phyloP scores from a whole-genome alignment of 64 coral and sea anemone genomes.

The Dendronephthya gigantea region DNA sequence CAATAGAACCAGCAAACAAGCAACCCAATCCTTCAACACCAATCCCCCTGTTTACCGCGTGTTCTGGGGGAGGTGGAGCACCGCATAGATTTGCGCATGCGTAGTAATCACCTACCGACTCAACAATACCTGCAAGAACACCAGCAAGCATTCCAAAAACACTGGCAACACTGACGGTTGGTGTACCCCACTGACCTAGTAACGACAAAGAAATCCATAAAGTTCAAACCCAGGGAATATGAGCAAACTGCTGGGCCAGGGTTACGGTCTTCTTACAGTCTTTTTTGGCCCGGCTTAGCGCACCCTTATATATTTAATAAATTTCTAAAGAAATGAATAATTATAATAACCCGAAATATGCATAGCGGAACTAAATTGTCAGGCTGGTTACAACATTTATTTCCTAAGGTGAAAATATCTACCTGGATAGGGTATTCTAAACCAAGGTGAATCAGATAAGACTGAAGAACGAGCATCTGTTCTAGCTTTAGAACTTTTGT shows the following conservation, averaged over 20 bases:
- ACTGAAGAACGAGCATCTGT: background rate
- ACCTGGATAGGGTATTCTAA: conserved; percentile 7
- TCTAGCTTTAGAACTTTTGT: background rate
- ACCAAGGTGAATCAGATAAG: background rate
- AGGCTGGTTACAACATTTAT: too few relatives aligned
- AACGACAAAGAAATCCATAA: background rate
- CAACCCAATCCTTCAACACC: conserved; percentile 32
- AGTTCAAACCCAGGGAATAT: background rate
- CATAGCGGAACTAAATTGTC: too few relatives aligned
- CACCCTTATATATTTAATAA: too few relatives aligned
- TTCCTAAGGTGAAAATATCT: too few relatives aligned
- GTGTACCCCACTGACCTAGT: conserved; percentile 44
- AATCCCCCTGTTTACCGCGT: conserved; percentile 39
- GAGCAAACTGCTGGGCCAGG: too few relatives aligned
- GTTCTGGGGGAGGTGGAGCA: conserved; percentile 38
- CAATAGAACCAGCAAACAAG: conserved; percentile 24
- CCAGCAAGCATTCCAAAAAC: conserved; percentile 51
- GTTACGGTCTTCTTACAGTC: too few relatives aligned
- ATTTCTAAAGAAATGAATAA: too few relatives aligned
- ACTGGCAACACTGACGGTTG: conserved; percentile 42
- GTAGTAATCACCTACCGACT: conserved; percentile 48
- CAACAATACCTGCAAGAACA: conserved; percentile 27
- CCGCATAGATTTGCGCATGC: conserved; percentile 48
- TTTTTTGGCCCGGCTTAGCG: too few relatives aligned
- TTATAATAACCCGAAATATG: too few relatives aligned